Conservation (phyloP, 92 coral and sea anemone genomes). For the Phenganax stokvisi region DNA sequence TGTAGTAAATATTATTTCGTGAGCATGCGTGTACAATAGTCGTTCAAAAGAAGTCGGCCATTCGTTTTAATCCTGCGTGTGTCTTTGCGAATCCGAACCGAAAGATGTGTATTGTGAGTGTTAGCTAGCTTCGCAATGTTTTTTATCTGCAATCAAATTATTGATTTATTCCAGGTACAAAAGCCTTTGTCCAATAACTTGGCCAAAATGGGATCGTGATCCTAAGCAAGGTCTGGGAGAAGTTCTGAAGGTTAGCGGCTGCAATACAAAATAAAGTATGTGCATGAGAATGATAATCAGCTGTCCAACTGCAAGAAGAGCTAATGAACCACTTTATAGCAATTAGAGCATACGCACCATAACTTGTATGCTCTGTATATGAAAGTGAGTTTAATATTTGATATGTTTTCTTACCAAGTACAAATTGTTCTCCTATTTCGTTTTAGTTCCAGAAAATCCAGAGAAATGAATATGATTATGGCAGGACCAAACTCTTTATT, state of each 20-base stretch:
- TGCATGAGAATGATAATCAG: too few species aligned
- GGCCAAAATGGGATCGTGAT: constrained; percentile 94
- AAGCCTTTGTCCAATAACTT: constrained; percentile 87
- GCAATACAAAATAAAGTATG: not conserved
- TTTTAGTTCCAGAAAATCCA: constrained; percentile 65
- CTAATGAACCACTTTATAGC: too few species aligned
- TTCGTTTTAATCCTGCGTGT: too few species aligned
- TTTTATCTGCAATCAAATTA: not conserved
- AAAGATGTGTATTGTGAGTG: too few species aligned
- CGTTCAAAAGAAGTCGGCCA: too few species aligned
- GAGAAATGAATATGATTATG: constrained; percentile 78
- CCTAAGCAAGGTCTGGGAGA: constrained; percentile 88
- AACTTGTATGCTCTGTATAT: too few species aligned
- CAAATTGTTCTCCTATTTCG: not conserved
- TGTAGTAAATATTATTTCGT: too few species aligned
- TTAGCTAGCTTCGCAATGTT: not conserved
- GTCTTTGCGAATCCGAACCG: too few species aligned
- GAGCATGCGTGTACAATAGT: too few species aligned
- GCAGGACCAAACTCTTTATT: constrained; percentile 95
- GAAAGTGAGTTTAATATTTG: not conserved
- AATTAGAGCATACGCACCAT: too few species aligned
- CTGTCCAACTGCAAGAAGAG: too few species aligned
- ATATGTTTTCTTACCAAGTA: not conserved
- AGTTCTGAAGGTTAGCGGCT: constrained; percentile 65
- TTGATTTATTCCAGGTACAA: constrained; percentile 61